Evolutionary conservation across 2,797 vertebrate genomes (phyloP), one percentile per base, ranked within the genome.

Genomic region (Poecilia velifera): DNA sequence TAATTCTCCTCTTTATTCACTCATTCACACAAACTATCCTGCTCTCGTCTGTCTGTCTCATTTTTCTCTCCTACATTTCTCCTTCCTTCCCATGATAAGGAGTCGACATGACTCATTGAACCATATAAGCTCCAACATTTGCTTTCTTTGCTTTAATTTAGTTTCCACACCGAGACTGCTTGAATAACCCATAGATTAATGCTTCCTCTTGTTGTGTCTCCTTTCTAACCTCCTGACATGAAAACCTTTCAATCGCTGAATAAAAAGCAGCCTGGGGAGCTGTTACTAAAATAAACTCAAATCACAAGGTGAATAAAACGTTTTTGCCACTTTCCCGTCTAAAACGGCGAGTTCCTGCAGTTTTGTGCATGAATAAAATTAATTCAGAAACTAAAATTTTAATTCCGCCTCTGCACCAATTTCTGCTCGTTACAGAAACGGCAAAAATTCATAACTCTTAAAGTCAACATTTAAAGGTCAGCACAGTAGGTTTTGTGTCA

Each of bases 1-100:
- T 90, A 90, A 89, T 88, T 93, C 83, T 84, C 79, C 59, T 81
- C 79, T 41, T 82, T 86, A 55, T 86, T 79, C 62, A 25, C 83
- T 88, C 39, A 3, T 85, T 91, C 72, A 8, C 80, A 55, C 87
- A 1, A 59, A 66, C 81, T 86, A 84, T 77, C 64, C 66, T 66
- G 43, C 86, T 84, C 80, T 87, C 89, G 89, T 89, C 90, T 90
- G 84, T 88, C 88, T 82, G 62, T 39, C 86, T 81, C 82, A 16
- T 81, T 83, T 76, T 57, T 76, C 47, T 45, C n/a, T 59, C 68
- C 80, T 81, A 43, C 41, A 85, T 80, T 68, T 81, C 72, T 76
- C 75, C 82, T 80, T 74, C 14, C 71, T 76, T 82, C 36, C 16
- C 46, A 6, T 81, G 73, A 22, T 73, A 43, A 77, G 79, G 62